Evolutionary conservation across 2,113 vertebrate genomes (phyloP).

Genomic region (Petroica traversi): DNA sequence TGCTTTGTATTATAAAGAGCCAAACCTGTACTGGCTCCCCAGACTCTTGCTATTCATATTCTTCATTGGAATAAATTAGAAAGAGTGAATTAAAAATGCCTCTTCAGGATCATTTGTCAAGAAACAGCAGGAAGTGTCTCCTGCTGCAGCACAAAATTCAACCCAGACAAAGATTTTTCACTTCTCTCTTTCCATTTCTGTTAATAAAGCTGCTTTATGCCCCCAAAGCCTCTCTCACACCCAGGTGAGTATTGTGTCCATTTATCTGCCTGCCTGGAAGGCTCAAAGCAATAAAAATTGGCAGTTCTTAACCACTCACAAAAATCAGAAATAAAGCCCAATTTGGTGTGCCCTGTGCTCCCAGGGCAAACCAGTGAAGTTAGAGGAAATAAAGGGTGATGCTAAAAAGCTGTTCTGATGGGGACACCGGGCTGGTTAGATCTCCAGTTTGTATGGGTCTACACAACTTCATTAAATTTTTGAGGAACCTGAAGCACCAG

Average conservation of each 20-base stretch:
- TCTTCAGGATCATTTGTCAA: neutral
- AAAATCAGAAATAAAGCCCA: neutral
- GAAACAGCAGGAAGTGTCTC: neutral
- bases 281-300: neutral
- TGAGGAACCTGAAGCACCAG: neutral
- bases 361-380: neutral
- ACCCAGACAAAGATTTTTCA: neutral
- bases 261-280: neutral
- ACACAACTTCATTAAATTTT: neutral
- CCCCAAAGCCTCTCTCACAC: neutral
- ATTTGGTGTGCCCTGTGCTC: neutral
- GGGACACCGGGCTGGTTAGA: neutral
- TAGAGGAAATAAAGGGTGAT: neutral
- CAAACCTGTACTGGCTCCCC: neutral
- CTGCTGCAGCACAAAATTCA: neutral
- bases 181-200: neutral
- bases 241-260: neutral
- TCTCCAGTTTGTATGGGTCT: neutral
- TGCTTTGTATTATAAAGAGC: neutral
- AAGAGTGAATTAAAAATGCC: neutral
- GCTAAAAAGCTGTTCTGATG: neutral
- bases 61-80: neutral
- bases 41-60: neutral
- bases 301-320: neutral
- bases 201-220: neutral